phyloP scores from a whole-genome alignment of 2,888 invertebrate species.

The Mesorhabditis belari region DNA sequence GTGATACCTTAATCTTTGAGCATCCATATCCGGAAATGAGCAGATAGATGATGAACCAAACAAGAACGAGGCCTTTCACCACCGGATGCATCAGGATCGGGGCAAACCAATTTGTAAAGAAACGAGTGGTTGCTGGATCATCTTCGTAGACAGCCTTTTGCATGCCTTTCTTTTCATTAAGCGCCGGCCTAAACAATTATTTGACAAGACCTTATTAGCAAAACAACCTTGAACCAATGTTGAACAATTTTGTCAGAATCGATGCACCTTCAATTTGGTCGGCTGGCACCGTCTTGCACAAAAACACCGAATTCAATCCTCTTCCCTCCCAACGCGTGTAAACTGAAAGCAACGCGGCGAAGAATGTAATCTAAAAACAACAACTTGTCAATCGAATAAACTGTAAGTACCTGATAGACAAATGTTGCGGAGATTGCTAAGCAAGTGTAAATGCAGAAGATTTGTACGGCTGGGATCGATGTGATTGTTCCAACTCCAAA shows the following conservation, averaged over 20 bases:
- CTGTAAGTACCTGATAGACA: slow-evolving; percentile 42
- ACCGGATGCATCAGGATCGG: slow-evolving; percentile 51
- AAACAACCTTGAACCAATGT: slow-evolving; percentile 22
- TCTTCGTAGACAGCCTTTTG: slow-evolving; percentile 9
- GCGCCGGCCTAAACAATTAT: slow-evolving; percentile 3
- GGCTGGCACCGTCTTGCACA: slow-evolving; percentile 23
- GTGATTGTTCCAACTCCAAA: slow-evolving; percentile 66
- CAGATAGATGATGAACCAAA: slow-evolving; percentile 51
- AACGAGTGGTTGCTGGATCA: slow-evolving; percentile 33
- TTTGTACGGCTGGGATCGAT: slow-evolving; percentile 85
- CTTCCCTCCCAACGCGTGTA: slow-evolving; percentile 43
- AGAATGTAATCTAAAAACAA: slow-evolving; percentile 48
- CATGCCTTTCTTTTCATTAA: slow-evolving; percentile 11
- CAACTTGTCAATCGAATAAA: not conserved
- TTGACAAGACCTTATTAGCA: not conserved
- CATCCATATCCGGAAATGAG: slow-evolving; percentile 50
- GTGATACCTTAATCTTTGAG: slow-evolving; percentile 27
- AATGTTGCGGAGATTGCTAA: slow-evolving; percentile 49
- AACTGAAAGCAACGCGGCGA: slow-evolving; percentile 45
- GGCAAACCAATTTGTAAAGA: slow-evolving; percentile 49
- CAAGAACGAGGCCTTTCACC: slow-evolving; percentile 35
- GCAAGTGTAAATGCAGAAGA: slow-evolving; percentile 82
- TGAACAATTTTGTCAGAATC: slow-evolving; percentile 20
- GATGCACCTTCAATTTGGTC: slow-evolving; percentile 11
- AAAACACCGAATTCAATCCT: slow-evolving; percentile 34